A percentile compares a stretch with the other conserved stretches of the same genome.
Conservation (phyloP, 2,888 invertebrate genomes). For the Drosophila kambysellisi region DNA sequence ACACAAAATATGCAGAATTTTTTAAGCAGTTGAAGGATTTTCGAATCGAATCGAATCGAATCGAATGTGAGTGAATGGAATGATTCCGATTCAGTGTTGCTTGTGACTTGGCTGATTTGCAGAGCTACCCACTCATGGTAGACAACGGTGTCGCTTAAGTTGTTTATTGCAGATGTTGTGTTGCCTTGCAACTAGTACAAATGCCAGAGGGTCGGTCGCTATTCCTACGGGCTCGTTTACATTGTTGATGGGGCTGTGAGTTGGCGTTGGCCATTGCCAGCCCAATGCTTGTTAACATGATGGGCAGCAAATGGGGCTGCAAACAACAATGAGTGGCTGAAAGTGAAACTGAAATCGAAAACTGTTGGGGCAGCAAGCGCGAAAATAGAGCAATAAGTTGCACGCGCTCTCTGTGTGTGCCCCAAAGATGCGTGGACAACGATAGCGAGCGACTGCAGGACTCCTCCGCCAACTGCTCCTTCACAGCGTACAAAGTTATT, state of each 20-base stretch:
- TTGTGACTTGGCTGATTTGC: conserved; percentile 42
- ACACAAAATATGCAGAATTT: conserved; percentile 38
- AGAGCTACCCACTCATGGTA: conserved; percentile 54
- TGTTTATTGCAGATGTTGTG: conserved; percentile 57
- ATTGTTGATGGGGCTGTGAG: conserved; percentile 61
- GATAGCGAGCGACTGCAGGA: conserved; percentile 49
- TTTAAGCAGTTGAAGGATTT: conserved; percentile 12
- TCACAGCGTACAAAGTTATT: conserved; percentile 68
- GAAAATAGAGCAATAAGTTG: conserved; percentile 80
- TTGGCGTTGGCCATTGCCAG: conserved; percentile 43
- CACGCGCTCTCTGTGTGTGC: conserved; percentile 29
- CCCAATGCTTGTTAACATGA: conserved; percentile 72
- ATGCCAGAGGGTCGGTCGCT: conserved; percentile 16
- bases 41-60: conserved; percentile 13
- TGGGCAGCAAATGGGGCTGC: conserved; percentile 70
- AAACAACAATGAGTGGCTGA: conserved; percentile 60
- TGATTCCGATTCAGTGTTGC: conserved; percentile 12
- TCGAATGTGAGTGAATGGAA: conserved; percentile 15
- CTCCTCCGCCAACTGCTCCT: conserved; percentile 9
- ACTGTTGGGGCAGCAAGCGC: conserved; percentile 35
- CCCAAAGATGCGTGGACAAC: conserved; percentile 66
- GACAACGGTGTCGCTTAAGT: conserved; percentile 54
- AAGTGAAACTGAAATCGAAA: conserved; percentile 82
- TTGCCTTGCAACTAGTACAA: conserved; percentile 8
- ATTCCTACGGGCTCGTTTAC: conserved; percentile 60